These are phyloP conservation scores for Epinotia demarniana DNA, from an alignment of 2,888 invertebrate genomes.

Conservation along the genomic window DNA sequence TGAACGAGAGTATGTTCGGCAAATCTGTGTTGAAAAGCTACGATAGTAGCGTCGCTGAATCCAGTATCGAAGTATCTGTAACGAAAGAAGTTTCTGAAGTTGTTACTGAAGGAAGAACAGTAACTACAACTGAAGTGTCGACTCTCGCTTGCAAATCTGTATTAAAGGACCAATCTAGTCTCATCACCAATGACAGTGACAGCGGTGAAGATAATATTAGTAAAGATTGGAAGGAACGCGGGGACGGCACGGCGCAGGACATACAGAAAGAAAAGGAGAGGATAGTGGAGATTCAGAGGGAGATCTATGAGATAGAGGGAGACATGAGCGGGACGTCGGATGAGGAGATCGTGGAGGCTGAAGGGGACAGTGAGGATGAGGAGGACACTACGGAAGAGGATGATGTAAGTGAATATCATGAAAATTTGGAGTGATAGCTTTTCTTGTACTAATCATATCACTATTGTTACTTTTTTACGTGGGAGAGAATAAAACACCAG, in stretches of 20 bases:
- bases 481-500: no score
- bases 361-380: constrained; percentile 49
- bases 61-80: constrained; percentile 53
- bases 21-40: constrained; percentile 73
- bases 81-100: constrained; percentile 22
- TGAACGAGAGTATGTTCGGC: constrained; percentile 64
- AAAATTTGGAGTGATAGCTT: no score
- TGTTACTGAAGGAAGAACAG: not conserved
- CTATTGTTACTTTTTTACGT: no score
- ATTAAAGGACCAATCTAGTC: constrained; percentile 62
- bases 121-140: constrained; percentile 27
- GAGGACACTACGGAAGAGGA: constrained; percentile 42
- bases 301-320: constrained; percentile 75
- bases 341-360: constrained; percentile 48
- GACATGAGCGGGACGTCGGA: constrained; percentile 64
- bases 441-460: no score
- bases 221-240: constrained; percentile 49
- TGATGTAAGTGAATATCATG: constrained; percentile 17
- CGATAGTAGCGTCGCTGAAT: constrained; percentile 66
- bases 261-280: constrained; percentile 73
- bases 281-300: constrained; percentile 77
- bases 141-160: constrained; percentile 46
- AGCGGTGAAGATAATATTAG: constrained; percentile 57
- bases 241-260: constrained; percentile 55
- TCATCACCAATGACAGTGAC: constrained; percentile 77